phyloP scores from a whole-genome alignment of 1,140 invertebrate species.

The Trissolcus basalis region DNA sequence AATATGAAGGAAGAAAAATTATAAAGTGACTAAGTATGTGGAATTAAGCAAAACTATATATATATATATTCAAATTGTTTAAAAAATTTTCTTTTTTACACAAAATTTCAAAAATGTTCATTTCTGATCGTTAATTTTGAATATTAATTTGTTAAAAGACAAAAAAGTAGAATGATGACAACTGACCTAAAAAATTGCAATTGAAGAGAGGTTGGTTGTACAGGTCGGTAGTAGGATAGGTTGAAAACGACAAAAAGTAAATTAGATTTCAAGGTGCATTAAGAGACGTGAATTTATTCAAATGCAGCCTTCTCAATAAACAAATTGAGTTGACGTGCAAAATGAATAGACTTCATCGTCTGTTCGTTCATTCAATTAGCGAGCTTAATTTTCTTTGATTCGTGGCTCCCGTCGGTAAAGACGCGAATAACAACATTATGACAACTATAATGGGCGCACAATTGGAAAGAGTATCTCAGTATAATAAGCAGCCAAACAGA shows the following conservation, averaged over 20 bases:
- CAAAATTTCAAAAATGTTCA: too few species aligned
- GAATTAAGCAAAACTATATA: too few species aligned
- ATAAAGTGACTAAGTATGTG: too few species aligned
- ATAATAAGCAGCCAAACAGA: constrained; percentile 39
- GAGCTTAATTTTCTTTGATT: constrained; percentile 44
- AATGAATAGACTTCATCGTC: constrained; percentile 36
- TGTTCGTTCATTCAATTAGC: constrained; percentile 34
- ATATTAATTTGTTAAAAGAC: too few species aligned
- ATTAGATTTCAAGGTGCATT: constrained; percentile 6
- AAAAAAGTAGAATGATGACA: too few species aligned
- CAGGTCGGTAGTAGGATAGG: not conserved
- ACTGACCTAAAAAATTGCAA: too few species aligned
- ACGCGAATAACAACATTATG: constrained; percentile 44
- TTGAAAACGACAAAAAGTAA: not conserved
- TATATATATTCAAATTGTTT: too few species aligned
- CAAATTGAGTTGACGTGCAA: constrained; percentile 22
- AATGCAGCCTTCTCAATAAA: constrained; percentile 32
- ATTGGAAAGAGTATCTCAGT: constrained; percentile 27
- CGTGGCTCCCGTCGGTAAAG: constrained; percentile 12
- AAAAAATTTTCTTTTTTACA: too few species aligned
- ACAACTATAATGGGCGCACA: constrained; percentile 39
- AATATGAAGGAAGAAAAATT: too few species aligned
- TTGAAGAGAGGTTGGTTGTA: not conserved
- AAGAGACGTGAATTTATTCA: constrained; percentile 18
- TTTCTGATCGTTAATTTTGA: too few species aligned